Evolutionary conservation across 2,113 vertebrate genomes (phyloP).

Genomic region (Dinomys branickii): DNA sequence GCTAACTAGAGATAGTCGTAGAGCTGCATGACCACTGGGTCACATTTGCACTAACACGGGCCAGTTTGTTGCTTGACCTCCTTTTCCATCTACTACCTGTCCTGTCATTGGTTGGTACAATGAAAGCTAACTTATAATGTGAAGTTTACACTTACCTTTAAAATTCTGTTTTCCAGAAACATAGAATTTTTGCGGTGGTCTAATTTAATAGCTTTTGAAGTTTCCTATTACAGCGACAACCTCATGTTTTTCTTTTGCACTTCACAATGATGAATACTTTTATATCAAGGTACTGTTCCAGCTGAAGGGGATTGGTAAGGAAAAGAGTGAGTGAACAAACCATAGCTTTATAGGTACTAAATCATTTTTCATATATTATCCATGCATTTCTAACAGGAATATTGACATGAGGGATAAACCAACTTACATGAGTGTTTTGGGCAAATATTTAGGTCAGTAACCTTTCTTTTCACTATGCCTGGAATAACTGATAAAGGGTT

Average conservation of each 20-base stretch:
- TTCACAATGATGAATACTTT: slow-evolving; percentile 75
- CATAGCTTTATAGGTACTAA: slow-evolving; percentile 45
- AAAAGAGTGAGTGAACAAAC: slow-evolving; percentile 54
- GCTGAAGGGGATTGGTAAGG: slow-evolving; percentile 73
- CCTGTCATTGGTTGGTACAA: slow-evolving; percentile 52
- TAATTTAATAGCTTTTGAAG: slow-evolving; percentile 61
- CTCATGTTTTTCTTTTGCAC: slow-evolving; percentile 69
- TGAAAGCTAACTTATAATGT: slow-evolving; percentile 82
- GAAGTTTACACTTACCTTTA: slow-evolving; percentile 84
- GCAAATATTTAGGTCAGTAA: slow-evolving; percentile 76
- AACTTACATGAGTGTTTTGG: slow-evolving; percentile 44
- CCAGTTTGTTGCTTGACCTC: slow-evolving; percentile 60
- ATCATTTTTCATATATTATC: slow-evolving; percentile 45
- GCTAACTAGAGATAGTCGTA: slow-evolving; percentile 71
- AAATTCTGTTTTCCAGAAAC: slow-evolving; percentile 67
- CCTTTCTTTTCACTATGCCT: slow-evolving; percentile 75
- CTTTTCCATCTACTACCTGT: slow-evolving; percentile 61
- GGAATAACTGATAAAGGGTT: slow-evolving; percentile 75
- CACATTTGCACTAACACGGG: slow-evolving; percentile 76
- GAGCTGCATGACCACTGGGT: slow-evolving; percentile 75
- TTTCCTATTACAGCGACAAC: slow-evolving; percentile 62
- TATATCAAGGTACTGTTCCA: slow-evolving; percentile 50
- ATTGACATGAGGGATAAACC: slow-evolving; percentile 74
- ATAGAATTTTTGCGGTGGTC: slow-evolving; percentile 29
- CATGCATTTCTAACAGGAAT: slow-evolving; percentile 64